Evolutionary conservation across 2,888 invertebrate genomes (phyloP), one percentile per base, ranked within the genome.

Genomic region (Agrilus cyanescens): DNA sequence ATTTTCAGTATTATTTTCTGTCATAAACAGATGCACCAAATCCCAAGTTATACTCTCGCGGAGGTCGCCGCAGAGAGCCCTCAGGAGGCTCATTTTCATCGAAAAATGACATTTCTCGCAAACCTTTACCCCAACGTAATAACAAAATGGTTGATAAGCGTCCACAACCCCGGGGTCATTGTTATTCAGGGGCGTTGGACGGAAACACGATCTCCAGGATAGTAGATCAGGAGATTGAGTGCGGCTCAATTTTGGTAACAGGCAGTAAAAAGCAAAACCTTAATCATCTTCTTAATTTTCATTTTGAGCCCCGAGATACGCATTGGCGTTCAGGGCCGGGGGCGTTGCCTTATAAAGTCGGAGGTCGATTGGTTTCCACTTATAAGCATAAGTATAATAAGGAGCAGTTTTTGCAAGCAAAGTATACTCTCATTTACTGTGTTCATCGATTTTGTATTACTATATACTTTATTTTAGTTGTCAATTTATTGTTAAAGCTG

Each of bases 261-360:
- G 86, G 87, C 71, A 85, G 85, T 68, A 90, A 87, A 69, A 90
- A 90, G 74, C 86, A 85, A 72, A 93, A 86, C 71, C 75, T 89
- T 71, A 91, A 88, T 70, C 89, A 93, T 76, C 78, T 94, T 77
- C 78, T 93, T 58, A 93, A 93, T 71, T 94, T 94, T 70, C 82
- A 84, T 66, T 89, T 85, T 65, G 77, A 80, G 49, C 76, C 83
- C 37, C 74, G 82, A 38, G 78, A 74, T 39, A 52, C 51, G 59
- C 46, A 45, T 10, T 48, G 47, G 44, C 53, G 44, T 48, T 49
- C 49, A 44, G 55, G 55, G 43, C 58, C 50, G 59, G 66, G 64
- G 50, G 32, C 25, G 29, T 32, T 18, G 7, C 42, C 41, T 32
- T 29, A 40, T 31, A 49, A 47, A 43, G 41, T 29, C 12, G 45